phyloP scores from a whole-genome alignment of 1,140 invertebrate genomes.

The Drosophila gunungcola region DNA sequence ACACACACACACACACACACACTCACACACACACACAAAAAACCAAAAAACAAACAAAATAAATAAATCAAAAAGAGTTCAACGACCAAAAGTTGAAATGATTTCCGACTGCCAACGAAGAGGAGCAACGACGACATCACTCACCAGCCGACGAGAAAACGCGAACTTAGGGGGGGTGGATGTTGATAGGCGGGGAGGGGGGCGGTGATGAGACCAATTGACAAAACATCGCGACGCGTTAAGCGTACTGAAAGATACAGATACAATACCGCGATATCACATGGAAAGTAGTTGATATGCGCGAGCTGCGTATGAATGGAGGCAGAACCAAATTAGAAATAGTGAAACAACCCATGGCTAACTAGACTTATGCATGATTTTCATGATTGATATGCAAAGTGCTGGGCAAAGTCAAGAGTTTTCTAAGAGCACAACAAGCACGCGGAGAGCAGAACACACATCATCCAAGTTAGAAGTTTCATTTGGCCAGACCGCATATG shows the following conservation, averaged over 20 bases:
- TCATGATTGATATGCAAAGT: slow-evolving; percentile 61
- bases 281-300: slow-evolving; percentile 51
- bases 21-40: slow-evolving; percentile 2
- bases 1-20: slow-evolving; percentile 4
- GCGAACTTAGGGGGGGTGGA: slow-evolving; percentile 5
- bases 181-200: neutral
- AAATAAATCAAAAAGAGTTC: slow-evolving; percentile 81
- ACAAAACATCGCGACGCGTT: slow-evolving; percentile 42
- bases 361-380: no score
- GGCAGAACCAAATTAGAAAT: slow-evolving; percentile 15
- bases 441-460: neutral
- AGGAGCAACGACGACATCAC: slow-evolving; percentile 34
- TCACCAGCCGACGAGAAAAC: slow-evolving; percentile 12
- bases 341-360: slow-evolving; percentile 21
- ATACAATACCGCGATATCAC: slow-evolving; percentile 49
- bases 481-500: neutral
- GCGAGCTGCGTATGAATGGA: slow-evolving; percentile 19
- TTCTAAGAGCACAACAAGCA: slow-evolving; percentile 12
- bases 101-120: slow-evolving; percentile 61
- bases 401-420: slow-evolving; percentile 27
- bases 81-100: slow-evolving; percentile 79
- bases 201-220: slow-evolving; percentile 26
- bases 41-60: slow-evolving; percentile 39
- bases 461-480: neutral
- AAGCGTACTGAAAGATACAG: slow-evolving; percentile 67